Base-by-base conservation (phyloP, 2,797 vertebrate genomes). In the Lacerta bilineata region DNA sequence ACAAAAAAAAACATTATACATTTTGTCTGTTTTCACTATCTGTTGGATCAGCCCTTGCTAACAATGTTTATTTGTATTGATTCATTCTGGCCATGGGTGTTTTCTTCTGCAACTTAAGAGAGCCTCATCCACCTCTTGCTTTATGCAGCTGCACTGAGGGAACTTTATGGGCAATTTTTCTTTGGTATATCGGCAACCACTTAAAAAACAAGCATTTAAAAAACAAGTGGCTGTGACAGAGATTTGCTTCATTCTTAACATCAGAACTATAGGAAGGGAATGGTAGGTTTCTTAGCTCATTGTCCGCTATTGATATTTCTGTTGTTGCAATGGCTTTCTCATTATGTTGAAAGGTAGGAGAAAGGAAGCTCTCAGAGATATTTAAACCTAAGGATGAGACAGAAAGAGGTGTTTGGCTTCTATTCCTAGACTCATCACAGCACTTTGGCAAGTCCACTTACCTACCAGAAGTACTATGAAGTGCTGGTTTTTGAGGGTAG, bases 81-180 rank as follows among this genome's bases (percentile, higher is more conserved):
- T 93, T 90, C 86, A 55, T 91, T 93, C 91, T 80, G 80, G 4
- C 71, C 74, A 78, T 0, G 36, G 0, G n/a, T 5, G 15, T 3
- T 4, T 8, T n/a, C 4, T 64, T 86, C 80, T 88, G 36, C 39
- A 77, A 55, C 50, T 81, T 2, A 66, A 79, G 66, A 25, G n/a
- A 25, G 82, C 11, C 66, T 75, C 59, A 9, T 83, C 78, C 25
- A 36, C 6, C 55, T 91, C 4, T 18, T 18, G 33, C 64, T 79
- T 91, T 46, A 29, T 33, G n/a, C 46, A 27, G 6, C 9, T 33
- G 27, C 39, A 61, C 46, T 83, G 50, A 8, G 29, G 23, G 15
- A 13, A 64, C 39, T 50, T 85, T 80, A 33, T 50, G 59, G 25
- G 41, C 25, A 46, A 71, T 64, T 72, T 79, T 85, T 29, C 7